Base-by-base conservation (phyloP, 1,140 invertebrate species). In the Tyrophagus putrescentiae region DNA sequence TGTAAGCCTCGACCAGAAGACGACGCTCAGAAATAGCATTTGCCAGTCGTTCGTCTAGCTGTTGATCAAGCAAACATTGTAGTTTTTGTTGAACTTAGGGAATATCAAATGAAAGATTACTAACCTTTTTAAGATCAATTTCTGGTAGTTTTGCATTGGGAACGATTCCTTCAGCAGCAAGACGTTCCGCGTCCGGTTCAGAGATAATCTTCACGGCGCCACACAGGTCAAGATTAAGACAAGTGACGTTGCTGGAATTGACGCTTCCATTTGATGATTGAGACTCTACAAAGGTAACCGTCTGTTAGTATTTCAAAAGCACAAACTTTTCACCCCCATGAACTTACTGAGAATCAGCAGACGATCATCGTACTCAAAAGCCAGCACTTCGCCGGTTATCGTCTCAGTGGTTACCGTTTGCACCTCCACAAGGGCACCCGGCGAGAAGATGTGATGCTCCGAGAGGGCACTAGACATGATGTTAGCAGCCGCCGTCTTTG, bases 101-200 rank as follows among this genome's bases (percentile, higher is more conserved):
- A n/a, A n/a, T n/a, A n/a, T n/a, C n/a, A n/a, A n/a, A n/a, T n/a
- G n/a, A n/a, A n/a, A n/a, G n/a, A n/a, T 39, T 21, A 13, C 36
- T 39, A 13, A 39, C 45, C 45, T 48, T 48, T 48, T 48, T 48
- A 48, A 48, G 23, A 48, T 48, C 45, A 48, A 48, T 48, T 7
- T 48, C 45, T 13, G 45, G 45, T 9, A 48, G 45, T 18, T 48
- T 48, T 6, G 23, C 45, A 7, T 25, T n/a, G n/a, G n/a, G n/a
- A n/a, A n/a, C n/a, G n/a, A n/a, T n/a, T n/a, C n/a, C 21, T 21
- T 48, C 45, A 7, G 45, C 7, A 21, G 9, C 7, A 7, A 18
- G 7, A 13, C 31, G 45, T 25, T 6, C 7, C 45, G 21, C 23
- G 7, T 48, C 7, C 18, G 45, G 45, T 21, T 18, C 45, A 6